phyloP scores from a whole-genome alignment of 2,888 invertebrate species.

The Operophtera brumata region DNA sequence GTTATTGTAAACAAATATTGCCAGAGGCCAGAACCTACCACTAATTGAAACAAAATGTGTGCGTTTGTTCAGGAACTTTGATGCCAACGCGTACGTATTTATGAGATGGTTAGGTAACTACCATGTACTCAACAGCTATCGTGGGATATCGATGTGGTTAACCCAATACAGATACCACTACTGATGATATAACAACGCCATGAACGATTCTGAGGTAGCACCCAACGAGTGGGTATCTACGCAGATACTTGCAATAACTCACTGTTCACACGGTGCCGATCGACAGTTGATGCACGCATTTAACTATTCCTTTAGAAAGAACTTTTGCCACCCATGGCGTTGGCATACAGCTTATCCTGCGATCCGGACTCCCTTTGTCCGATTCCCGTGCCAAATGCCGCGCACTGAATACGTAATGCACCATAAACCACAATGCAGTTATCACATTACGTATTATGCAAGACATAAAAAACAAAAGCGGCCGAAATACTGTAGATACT shows the following conservation, averaged over 20 bases:
- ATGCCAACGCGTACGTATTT: background rate
- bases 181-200: slow-evolving; percentile 9
- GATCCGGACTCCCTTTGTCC: slow-evolving; percentile 60
- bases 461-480: slow-evolving; percentile 60
- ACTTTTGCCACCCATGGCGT: slow-evolving; percentile 64
- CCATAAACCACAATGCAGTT: slow-evolving; percentile 37
- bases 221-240: background rate
- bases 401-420: slow-evolving; percentile 64
- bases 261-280: slow-evolving; percentile 6
- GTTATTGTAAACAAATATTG: slow-evolving; percentile 35
- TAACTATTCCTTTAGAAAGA: slow-evolving; percentile 27
- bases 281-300: slow-evolving; percentile 4
- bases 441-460: slow-evolving; percentile 51
- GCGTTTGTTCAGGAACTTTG: slow-evolving; percentile 11
- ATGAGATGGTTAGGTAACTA: slow-evolving; percentile 12
- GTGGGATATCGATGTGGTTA: slow-evolving; percentile 13
- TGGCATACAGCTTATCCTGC: slow-evolving; percentile 54
- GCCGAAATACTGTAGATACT: slow-evolving; percentile 24
- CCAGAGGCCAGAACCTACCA: slow-evolving; percentile 15
- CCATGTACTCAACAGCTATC: slow-evolving; percentile 6
- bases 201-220: slow-evolving; percentile 1
- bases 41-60: slow-evolving; percentile 25
- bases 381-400: slow-evolving; percentile 63
- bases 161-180: background rate
- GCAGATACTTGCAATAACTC: background rate